Conservation (phyloP, 2,888 invertebrate species). For the Griposia aprilina region DNA sequence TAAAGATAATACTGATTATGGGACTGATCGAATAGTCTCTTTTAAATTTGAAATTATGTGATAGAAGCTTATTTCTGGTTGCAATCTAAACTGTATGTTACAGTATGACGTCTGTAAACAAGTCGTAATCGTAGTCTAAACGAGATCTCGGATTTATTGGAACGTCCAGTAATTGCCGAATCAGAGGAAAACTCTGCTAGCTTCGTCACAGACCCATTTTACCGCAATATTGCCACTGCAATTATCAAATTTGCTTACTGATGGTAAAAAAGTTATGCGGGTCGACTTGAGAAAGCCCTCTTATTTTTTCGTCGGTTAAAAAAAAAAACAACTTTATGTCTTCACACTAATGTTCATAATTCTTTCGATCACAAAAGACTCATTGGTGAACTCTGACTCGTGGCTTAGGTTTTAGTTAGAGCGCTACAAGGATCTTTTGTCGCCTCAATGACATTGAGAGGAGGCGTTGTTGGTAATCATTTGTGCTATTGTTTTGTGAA, state of each 20-base stretch:
- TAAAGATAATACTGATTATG: slow-evolving; percentile 40
- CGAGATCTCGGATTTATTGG: neutral
- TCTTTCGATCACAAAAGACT: neutral
- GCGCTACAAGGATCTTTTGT: neutral
- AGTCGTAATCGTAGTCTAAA: neutral
- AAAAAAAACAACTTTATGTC: neutral
- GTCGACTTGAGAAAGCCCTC: no score
- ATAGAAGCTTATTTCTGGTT: neutral
- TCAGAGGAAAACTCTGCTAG: neutral
- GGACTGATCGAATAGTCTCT: slow-evolving; percentile 10
- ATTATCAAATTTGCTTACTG: neutral
- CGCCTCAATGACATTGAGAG: neutral
- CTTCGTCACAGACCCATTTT: neutral
- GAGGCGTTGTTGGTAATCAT: neutral
- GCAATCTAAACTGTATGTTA: slow-evolving; percentile 8
- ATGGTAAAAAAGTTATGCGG: no score
- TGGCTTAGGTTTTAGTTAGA: neutral
- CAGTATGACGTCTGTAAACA: neutral
- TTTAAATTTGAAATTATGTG: slow-evolving; percentile 3
- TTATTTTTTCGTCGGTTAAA: no score
- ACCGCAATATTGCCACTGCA: neutral
- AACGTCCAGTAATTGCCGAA: neutral
- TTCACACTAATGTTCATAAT: neutral
- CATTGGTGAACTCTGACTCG: no score
- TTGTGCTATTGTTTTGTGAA: neutral